Percentiles rank a stretch among this genome's conserved stretches.
These are phyloP conservation scores for Drosophila subquinaria DNA, from an alignment of 2,888 invertebrate genomes.

Conservation along the genomic window DNA sequence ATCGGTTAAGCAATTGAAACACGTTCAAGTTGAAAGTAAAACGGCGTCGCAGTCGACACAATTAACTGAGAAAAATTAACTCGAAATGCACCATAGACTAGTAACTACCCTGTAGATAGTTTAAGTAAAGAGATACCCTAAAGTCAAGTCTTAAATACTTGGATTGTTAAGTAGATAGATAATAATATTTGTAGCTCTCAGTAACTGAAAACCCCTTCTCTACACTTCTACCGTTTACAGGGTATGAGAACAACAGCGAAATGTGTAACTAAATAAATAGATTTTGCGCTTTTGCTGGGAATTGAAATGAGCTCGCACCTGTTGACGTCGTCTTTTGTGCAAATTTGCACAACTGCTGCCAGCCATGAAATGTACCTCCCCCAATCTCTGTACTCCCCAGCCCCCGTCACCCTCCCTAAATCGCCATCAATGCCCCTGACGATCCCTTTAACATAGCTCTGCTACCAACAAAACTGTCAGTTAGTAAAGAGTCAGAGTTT, in stretches of 20 bases:
- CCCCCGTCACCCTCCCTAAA: not conserved
- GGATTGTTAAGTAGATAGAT: not conserved
- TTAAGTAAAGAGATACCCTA: not conserved
- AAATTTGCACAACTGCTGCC: slow-evolving; percentile 74
- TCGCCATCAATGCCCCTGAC: not conserved
- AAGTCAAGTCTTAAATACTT: not conserved
- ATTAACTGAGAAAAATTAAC: slow-evolving; percentile 25
- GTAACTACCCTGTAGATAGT: slow-evolving; percentile 1
- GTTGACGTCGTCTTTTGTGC: slow-evolving; percentile 63
- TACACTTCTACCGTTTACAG: not conserved
- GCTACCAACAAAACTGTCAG: slow-evolving; percentile 11
- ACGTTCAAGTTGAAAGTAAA: slow-evolving; percentile 52
- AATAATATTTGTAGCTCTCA: not conserved
- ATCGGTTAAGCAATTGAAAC: slow-evolving; percentile 51
- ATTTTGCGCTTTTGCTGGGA: slow-evolving; percentile 51
- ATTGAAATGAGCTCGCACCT: slow-evolving; percentile 68
- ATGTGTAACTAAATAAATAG: slow-evolving; percentile 71
- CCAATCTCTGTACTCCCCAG: not conserved
- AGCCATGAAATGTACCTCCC: slow-evolving; percentile 21
- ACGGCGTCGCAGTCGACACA: slow-evolving; percentile 31
- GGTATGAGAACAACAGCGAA: slow-evolving; percentile 35
- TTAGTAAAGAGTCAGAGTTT: slow-evolving; percentile 8
- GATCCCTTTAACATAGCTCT: not conserved
- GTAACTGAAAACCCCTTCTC: not conserved
- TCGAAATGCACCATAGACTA: not conserved